phyloP scores from a whole-genome alignment of 1,140 invertebrate genomes.

The Mycetomoellerius zeteki region DNA sequence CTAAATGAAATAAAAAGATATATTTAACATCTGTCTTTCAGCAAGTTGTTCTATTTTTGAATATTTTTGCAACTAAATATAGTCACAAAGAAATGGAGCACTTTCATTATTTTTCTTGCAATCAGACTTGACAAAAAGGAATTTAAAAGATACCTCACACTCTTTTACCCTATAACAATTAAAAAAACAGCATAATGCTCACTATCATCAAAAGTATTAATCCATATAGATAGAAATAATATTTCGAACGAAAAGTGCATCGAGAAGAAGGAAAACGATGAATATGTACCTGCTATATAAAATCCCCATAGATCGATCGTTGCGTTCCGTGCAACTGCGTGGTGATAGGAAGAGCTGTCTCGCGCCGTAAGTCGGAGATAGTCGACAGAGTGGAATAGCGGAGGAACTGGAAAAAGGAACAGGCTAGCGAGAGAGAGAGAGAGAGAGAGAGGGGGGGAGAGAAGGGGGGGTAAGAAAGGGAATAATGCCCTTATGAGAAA shows the following conservation, averaged over 20 bases:
- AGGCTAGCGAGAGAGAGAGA: not conserved
- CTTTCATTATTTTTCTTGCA: not conserved
- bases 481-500: constrained; percentile 58
- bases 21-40: not conserved
- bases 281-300: constrained; percentile 22
- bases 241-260: not conserved
- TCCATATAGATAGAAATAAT: not conserved
- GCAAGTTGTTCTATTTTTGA: not conserved
- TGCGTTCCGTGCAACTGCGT: not conserved
- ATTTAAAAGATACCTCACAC: not conserved
- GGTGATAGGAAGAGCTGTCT: not conserved
- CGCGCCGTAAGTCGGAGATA: not conserved
- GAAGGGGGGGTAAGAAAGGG: constrained; percentile 26
- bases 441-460: not conserved
- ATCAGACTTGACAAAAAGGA: not conserved
- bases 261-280: not conserved
- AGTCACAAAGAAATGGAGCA: not conserved
- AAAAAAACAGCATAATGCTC: not conserved
- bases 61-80: not conserved
- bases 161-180: not conserved
- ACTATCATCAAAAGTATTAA: not conserved
- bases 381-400: constrained; percentile 30
- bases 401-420: not conserved
- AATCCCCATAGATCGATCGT: not conserved
- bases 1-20: not conserved